phyloP scores from a whole-genome alignment of 64 coral and sea anemone genomes.

The Stichodactyla mertensii region DNA sequence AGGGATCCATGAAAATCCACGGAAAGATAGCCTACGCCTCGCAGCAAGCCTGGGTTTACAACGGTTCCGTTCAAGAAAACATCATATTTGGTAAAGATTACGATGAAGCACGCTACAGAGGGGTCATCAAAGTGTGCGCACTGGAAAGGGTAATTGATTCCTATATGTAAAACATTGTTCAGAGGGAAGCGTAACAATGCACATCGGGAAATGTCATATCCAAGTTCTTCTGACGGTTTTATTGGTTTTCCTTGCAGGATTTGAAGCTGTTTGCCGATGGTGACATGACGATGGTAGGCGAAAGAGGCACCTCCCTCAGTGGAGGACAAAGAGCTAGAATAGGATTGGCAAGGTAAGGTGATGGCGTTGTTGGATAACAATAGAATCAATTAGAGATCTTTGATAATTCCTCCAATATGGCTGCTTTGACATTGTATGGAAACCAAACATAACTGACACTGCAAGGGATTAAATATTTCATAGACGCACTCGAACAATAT shows the following conservation, averaged over 20 bases:
- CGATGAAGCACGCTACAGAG: constrained; percentile 5
- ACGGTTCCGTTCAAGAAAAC: constrained; percentile 26
- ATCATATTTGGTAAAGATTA: constrained; percentile 38
- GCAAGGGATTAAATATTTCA: too few species aligned
- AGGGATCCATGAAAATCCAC: constrained; percentile 1
- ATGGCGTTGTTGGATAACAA: too few species aligned
- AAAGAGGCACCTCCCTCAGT: constrained; percentile 11
- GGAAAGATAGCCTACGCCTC: constrained; percentile 30
- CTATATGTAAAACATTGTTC: background rate
- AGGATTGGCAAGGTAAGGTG: background rate
- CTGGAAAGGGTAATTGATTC: constrained; percentile 1
- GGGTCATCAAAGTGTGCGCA: constrained; percentile 32
- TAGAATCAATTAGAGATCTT: too few species aligned
- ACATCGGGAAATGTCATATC: too few species aligned
- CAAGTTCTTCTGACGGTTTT: background rate
- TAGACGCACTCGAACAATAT: too few species aligned
- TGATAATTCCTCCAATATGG: too few species aligned
- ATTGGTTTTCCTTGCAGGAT: background rate
- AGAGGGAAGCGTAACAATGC: too few species aligned
- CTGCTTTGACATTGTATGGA: too few species aligned
- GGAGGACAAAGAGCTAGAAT: constrained; percentile 3
- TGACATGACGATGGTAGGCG: constrained; percentile 25
- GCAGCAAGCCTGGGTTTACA: constrained; percentile 37
- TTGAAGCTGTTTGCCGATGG: background rate
- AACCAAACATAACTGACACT: too few species aligned